These are phyloP conservation scores for Xiphias gladius DNA, from an alignment of 2,113 vertebrate genomes.

Conservation along the genomic window DNA sequence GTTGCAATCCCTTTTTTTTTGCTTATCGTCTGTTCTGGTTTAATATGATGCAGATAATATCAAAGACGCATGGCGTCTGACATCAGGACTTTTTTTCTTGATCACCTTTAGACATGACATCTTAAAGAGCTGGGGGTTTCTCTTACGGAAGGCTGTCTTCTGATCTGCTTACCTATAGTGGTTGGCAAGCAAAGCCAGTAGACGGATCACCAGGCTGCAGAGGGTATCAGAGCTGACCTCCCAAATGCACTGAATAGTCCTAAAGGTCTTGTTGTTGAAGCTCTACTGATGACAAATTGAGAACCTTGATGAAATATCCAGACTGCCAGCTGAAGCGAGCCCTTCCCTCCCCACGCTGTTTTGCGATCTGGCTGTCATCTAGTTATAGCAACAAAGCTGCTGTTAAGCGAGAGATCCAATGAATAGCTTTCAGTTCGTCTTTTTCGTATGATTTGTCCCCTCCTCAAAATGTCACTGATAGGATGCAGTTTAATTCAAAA, in stretches of 20 bases:
- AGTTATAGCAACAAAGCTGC: slow-evolving; percentile 23
- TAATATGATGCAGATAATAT: slow-evolving; percentile 79
- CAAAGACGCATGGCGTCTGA: slow-evolving; percentile 81
- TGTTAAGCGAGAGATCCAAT: slow-evolving; percentile 11
- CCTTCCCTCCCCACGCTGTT: slow-evolving; percentile 25
- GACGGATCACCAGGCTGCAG: slow-evolving; percentile 22
- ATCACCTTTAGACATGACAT: slow-evolving; percentile 83
- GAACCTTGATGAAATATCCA: slow-evolving; percentile 70
- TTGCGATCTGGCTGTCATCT: slow-evolving; percentile 21
- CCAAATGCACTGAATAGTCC: slow-evolving; percentile 25
- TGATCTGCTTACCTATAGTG: slow-evolving; percentile 2
- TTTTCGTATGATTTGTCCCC: slow-evolving; percentile 9
- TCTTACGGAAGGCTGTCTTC: neutral
- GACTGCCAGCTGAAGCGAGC: slow-evolving; percentile 57
- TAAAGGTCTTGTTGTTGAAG: slow-evolving; percentile 60
- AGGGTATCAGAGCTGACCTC: slow-evolving; percentile 37
- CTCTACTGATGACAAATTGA: slow-evolving; percentile 53
- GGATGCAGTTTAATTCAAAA: slow-evolving; percentile 33
- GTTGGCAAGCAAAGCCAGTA: slow-evolving; percentile 26
- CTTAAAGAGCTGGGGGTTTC: slow-evolving; percentile 81
- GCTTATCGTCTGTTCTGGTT: slow-evolving; percentile 76
- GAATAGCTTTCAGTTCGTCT: slow-evolving; percentile 21
- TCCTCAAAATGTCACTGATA: slow-evolving; percentile 43
- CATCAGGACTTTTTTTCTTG: slow-evolving; percentile 84
- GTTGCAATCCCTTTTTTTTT: slow-evolving; percentile 72